Evolutionary conservation across 2,113 vertebrate species (phyloP).

Genomic region (Isurus oxyrinchus): DNA sequence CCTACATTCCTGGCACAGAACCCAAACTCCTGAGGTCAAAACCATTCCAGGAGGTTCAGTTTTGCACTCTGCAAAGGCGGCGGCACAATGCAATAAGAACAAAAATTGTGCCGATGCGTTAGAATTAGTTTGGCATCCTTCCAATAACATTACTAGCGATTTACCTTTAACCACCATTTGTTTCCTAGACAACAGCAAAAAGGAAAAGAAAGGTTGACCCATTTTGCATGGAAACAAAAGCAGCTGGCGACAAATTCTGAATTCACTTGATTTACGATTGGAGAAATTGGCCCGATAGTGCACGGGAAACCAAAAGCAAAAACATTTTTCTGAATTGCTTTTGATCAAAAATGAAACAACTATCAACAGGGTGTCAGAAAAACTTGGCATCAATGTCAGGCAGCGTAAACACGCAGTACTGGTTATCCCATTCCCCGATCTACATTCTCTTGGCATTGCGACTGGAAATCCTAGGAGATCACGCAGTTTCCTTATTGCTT

Average conservation of each 20-base stretch:
- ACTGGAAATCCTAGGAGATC: background rate
- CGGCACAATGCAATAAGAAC: background rate
- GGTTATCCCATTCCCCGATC: background rate
- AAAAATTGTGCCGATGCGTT: background rate
- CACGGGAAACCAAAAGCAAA: background rate
- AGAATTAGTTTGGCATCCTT: background rate
- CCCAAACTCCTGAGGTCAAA: background rate
- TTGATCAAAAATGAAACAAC: background rate
- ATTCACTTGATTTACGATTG: background rate
- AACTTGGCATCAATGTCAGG: background rate
- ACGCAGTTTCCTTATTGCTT: background rate
- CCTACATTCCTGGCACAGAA: conserved; percentile 17
- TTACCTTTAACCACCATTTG: background rate
- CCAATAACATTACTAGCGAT: background rate
- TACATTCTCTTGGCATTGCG: background rate
- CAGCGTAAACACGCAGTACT: background rate
- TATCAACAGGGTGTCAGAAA: background rate
- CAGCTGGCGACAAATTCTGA: background rate
- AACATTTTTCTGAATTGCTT: background rate
- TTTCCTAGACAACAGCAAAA: conserved; percentile 6
- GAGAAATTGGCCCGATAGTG: background rate
- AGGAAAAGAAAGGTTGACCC: background rate
- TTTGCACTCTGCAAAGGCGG: background rate
- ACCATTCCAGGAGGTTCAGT: background rate
- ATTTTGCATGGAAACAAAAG: background rate